These are phyloP conservation scores for Lutraria lutraria DNA, from an alignment of 2,888 invertebrate genomes.

Conservation along the genomic window DNA sequence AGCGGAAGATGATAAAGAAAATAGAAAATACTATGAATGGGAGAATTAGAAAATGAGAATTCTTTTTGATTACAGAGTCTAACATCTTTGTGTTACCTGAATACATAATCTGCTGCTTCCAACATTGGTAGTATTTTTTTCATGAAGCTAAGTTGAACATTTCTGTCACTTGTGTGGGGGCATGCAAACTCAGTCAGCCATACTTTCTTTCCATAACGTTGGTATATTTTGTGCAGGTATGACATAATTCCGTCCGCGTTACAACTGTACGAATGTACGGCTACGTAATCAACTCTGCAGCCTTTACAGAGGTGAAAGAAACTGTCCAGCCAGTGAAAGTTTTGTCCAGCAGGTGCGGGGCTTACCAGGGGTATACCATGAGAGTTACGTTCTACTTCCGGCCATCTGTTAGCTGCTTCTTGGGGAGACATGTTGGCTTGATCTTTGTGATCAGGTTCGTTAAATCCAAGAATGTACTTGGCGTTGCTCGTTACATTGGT, in stretches of 20 bases:
- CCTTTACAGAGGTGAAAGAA: slow-evolving; percentile 71
- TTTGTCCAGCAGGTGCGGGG: slow-evolving; percentile 65
- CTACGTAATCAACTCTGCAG: slow-evolving; percentile 72
- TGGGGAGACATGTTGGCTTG: slow-evolving; percentile 55
- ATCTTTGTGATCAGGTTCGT: slow-evolving; percentile 48
- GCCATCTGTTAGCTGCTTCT: slow-evolving; percentile 50
- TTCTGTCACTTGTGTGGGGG: slow-evolving; percentile 43
- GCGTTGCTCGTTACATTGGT: slow-evolving; percentile 25
- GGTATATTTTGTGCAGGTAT: slow-evolving; percentile 34
- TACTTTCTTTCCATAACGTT: slow-evolving; percentile 54
- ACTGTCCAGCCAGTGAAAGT: slow-evolving; percentile 66
- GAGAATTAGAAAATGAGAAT: too few relatives aligned
- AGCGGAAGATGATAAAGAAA: too few relatives aligned
- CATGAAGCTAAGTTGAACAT: slow-evolving; percentile 62
- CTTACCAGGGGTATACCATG: slow-evolving; percentile 68
- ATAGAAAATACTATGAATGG: too few relatives aligned
- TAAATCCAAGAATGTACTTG: slow-evolving; percentile 46
- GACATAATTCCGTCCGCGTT: slow-evolving; percentile 45
- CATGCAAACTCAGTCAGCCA: slow-evolving; percentile 39
- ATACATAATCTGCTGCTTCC: slow-evolving; percentile 24
- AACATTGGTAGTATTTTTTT: slow-evolving; percentile 33
- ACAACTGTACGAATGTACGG: slow-evolving; percentile 72
- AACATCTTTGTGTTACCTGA: too few relatives aligned
- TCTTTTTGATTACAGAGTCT: too few relatives aligned
- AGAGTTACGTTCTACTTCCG: slow-evolving; percentile 57